Conservation (phyloP, 2,113 vertebrate genomes). For the Malurus alboscapulatus region DNA sequence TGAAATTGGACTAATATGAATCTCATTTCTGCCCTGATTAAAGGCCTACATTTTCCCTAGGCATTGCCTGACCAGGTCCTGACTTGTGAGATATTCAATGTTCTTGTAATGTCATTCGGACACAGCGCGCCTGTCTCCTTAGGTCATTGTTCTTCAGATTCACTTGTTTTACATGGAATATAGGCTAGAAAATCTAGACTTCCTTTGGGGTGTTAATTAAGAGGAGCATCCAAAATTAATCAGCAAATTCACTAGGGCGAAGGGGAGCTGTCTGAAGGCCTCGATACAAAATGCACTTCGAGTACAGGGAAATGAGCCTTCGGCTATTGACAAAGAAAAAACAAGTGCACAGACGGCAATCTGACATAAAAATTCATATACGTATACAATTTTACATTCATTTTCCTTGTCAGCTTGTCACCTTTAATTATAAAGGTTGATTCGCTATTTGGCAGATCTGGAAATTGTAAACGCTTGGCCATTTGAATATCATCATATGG, state of each 20-base stretch:
- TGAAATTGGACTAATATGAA: conserved; percentile 94
- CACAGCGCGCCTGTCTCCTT: conserved; percentile 86
- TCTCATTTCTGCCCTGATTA: conserved; percentile 90
- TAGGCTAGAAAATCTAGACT: conserved; percentile 88
- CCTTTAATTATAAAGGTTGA: conserved; percentile 99
- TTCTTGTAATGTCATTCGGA: conserved; percentile 92
- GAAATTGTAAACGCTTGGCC: conserved; percentile 84
- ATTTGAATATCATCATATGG: conserved; percentile 88
- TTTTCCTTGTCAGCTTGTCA: conserved; percentile 99
- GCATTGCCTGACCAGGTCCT: conserved; percentile 86
- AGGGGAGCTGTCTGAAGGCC: conserved; percentile 97
- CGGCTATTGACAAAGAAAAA: conserved; percentile 90
- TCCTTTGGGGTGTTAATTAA: conserved; percentile 99
- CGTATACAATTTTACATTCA: conserved; percentile 94
- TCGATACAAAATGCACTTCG: conserved; percentile 84
- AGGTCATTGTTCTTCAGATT: conserved; percentile 91
- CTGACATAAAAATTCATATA: conserved; percentile 99
- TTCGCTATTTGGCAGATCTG: conserved; percentile 90
- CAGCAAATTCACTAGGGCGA: conserved; percentile 97
- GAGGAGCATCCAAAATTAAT: conserved; percentile 98
- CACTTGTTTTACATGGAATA: conserved; percentile 81
- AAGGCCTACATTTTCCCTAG: conserved; percentile 89
- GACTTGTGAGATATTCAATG: conserved; percentile 81
- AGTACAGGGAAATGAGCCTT: conserved; percentile 88
- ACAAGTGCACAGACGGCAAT: conserved; percentile 90